Base-by-base conservation (phyloP, 2,888 invertebrate species). In the Caenorhabditis japonica region DNA sequence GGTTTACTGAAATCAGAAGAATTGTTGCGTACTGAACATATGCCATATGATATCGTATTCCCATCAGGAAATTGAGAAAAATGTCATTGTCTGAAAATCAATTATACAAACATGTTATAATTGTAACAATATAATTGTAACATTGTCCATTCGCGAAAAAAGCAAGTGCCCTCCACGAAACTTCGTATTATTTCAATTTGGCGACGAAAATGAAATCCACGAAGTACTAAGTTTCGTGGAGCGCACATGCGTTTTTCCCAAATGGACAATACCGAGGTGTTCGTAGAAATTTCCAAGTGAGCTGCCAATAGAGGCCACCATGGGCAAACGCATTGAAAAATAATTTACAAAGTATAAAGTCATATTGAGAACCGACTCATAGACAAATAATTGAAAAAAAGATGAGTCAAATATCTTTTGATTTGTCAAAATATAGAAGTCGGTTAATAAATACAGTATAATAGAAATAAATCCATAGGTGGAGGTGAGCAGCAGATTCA, bases 381-480 rank as follows among this genome's bases (percentile, higher is more conserved):
- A 49, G 10, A 30, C 7, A 36, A 27, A 59, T 4, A 59, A 39
- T 30, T 59, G 17, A 25, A 59, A 59, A 21, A 59, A 59, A 1
- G 59, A 59, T 30, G 59, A 59, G 39, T 59, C 49, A 19, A 59
- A 59, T 0, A 12, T 17, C 30, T 59, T 58, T 4, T 36, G 34
- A 21, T 46, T 19, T 13, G 4, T 15, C 15, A 38, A 12, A 4
- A 59, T 38, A 21, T 49, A 15, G 10, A 49, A 17, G 39, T 15
- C 15, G 1, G 34, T 36, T 30, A 25, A 12, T 10, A 47, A 4
- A 15, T 47, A 47, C 23, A 59, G 30, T 4, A 39, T 17, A 15
- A 49, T 13, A 8, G 47, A 39, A 3, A 39, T 15, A 12, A 34
- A 19, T 7, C 56, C 56, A 33, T 56, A 56, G 10, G 23, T 25